Conservation (phyloP, 2,797 vertebrate species). For the Coregonus suidteri region DNA sequence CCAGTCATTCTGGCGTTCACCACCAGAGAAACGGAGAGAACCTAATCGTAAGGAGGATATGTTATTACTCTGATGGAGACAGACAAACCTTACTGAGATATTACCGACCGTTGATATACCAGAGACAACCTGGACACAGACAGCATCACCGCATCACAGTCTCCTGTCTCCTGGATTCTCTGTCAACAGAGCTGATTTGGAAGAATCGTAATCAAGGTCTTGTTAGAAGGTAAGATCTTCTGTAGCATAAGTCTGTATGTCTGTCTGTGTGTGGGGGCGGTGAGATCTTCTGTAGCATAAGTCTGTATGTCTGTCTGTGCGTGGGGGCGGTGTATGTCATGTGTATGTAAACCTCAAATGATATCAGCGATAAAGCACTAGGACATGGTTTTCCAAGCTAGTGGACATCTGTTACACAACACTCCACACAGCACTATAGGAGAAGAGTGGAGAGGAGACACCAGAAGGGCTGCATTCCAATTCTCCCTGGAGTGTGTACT, state of each 20-base stretch:
- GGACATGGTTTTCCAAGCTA: constrained; percentile 42
- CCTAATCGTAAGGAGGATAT: constrained; percentile 19
- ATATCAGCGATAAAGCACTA: constrained; percentile 13
- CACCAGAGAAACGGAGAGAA: constrained; percentile 28
- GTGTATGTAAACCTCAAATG: background rate
- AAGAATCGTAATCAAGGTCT: background rate
- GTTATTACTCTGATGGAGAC: constrained; percentile 36
- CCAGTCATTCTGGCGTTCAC: constrained; percentile 56
- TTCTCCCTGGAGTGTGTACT: background rate
- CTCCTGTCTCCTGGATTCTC: constrained; percentile 15
- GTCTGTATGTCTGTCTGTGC: background rate
- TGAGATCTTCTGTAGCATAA: background rate
- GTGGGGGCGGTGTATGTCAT: background rate
- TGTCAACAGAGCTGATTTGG: background rate
- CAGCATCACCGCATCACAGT: background rate
- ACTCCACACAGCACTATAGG: background rate
- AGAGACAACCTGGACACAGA: background rate
- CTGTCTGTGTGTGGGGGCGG: background rate
- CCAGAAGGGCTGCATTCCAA: background rate
- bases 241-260: too few relatives aligned
- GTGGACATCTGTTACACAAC: constrained; percentile 51
- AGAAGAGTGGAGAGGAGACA: background rate
- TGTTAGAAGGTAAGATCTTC: constrained; percentile 1
- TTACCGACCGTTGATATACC: background rate
- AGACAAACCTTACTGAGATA: constrained; percentile 3